Percentiles rank a stretch among this genome's conserved stretches.
phyloP scores from a whole-genome alignment of 2,888 invertebrate species.

The Oscheius sp. region DNA sequence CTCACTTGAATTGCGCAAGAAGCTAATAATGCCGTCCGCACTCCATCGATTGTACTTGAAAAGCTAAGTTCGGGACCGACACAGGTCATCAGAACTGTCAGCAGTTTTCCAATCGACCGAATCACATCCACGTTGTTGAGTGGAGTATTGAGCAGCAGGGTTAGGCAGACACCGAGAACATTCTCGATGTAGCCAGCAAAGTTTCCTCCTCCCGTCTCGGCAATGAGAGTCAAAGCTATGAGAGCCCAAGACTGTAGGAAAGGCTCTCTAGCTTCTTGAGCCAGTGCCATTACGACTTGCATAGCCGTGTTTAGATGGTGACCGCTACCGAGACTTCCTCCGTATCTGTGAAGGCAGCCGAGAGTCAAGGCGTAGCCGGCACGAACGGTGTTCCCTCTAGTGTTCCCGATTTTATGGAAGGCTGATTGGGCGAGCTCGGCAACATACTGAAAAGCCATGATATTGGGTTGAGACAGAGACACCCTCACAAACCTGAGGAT shows the following conservation, averaged over 20 bases:
- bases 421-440: conserved; percentile 89
- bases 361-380: conserved; percentile 89
- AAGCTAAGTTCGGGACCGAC: conserved; percentile 89
- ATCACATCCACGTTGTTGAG: conserved; percentile 66
- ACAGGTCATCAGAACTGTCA: conserved; percentile 94
- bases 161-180: conserved; percentile 88
- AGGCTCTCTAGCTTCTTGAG: conserved; percentile 73
- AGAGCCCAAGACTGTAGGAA: conserved; percentile 88
- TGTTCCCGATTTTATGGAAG: conserved; percentile 81
- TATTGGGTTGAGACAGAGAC: no score
- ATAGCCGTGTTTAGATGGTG: conserved; percentile 94
- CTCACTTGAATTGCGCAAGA: conserved; percentile 88
- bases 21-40: conserved; percentile 87
- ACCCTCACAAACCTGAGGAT: conserved; percentile 76
- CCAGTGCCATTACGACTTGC: conserved; percentile 90
- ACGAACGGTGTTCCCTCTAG: conserved; percentile 77
- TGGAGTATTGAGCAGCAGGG: conserved; percentile 77
- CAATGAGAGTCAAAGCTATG: conserved; percentile 92
- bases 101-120: conserved; percentile 71
- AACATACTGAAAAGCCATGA: conserved; percentile 79
- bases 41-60: conserved; percentile 80
- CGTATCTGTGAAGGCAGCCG: conserved; percentile 86
- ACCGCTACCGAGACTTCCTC: conserved; percentile 90
- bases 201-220: conserved; percentile 88
- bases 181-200: conserved; percentile 85